These are phyloP conservation scores for Hormaphis cornu DNA, from an alignment of 1,140 invertebrate species.

Conservation along the genomic window DNA sequence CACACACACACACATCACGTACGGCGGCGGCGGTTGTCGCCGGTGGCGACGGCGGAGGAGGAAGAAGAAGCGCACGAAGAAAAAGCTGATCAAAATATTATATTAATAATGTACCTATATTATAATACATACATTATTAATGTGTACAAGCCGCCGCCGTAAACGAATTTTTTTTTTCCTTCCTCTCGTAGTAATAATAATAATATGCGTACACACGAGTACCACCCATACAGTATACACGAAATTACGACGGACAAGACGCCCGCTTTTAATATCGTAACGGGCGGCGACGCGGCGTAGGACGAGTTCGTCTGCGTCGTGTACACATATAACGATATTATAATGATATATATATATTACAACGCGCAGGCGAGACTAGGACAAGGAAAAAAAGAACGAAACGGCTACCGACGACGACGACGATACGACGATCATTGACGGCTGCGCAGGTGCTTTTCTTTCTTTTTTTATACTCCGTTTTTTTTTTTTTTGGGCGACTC, in stretches of 20 bases:
- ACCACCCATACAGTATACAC: not conserved
- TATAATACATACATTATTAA: too few species aligned
- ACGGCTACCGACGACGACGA: conserved; percentile 13
- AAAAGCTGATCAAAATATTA: conserved; percentile 32
- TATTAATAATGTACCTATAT: not conserved
- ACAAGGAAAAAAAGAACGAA: conserved; percentile 25
- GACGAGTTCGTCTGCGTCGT: too few species aligned
- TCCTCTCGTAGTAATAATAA: not conserved
- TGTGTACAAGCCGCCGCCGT: too few species aligned
- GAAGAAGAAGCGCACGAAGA: not conserved
- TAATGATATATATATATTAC: too few species aligned
- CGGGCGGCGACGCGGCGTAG: too few species aligned
- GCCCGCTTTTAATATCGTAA: not conserved
- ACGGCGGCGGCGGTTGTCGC: too few species aligned
- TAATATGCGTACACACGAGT: not conserved
- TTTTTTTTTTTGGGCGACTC: not conserved
- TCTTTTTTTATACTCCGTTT: not conserved
- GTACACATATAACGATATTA: too few species aligned
- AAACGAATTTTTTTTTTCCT: conserved; percentile 11
- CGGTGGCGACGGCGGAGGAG: not conserved
- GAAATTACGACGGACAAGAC: not conserved
- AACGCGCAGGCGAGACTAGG: not conserved
- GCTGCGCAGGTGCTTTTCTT: conserved; percentile 22
- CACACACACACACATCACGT: too few species aligned
- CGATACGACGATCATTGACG: conserved; percentile 3